Evolutionary conservation across 2,888 invertebrate species (phyloP).

Genomic region (Glyphotaelius pellucidus): DNA sequence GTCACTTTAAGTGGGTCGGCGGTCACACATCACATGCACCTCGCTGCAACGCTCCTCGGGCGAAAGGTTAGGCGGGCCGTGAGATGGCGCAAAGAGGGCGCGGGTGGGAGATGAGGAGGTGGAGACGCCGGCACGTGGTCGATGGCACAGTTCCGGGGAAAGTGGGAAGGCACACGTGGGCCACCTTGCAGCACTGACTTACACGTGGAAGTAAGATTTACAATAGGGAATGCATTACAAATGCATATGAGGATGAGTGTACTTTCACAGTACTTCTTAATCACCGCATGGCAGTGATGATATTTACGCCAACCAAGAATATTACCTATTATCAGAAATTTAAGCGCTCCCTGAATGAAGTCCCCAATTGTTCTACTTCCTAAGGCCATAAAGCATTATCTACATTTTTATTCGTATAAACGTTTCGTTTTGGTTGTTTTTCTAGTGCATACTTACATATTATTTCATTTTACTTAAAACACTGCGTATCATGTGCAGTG

Average conservation of each 20-base stretch:
- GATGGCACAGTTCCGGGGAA: slow-evolving; percentile 52
- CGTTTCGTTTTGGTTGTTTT: too few relatives aligned
- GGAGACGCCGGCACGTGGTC: slow-evolving; percentile 24
- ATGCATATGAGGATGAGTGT: background rate
- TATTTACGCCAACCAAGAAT: too few relatives aligned
- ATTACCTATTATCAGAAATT: too few relatives aligned
- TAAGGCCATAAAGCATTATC: too few relatives aligned
- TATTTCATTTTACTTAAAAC: too few relatives aligned
- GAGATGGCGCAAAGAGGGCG: background rate
- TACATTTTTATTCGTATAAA: too few relatives aligned
- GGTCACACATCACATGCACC: slow-evolving; percentile 16
- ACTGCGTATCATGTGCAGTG: too few relatives aligned
- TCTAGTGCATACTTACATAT: too few relatives aligned
- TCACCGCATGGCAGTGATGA: too few relatives aligned
- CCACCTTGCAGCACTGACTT: background rate
- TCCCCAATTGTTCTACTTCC: too few relatives aligned
- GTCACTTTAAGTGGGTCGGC: slow-evolving; percentile 19
- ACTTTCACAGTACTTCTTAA: background rate
- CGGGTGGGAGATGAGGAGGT: background rate
- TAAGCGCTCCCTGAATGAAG: too few relatives aligned
- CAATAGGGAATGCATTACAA: background rate
- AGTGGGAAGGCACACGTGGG: slow-evolving; percentile 47
- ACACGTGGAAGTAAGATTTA: slow-evolving; percentile 13
- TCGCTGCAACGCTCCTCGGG: slow-evolving; percentile 10
- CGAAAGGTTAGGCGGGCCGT: slow-evolving; percentile 16